phyloP scores from a whole-genome alignment of 2,888 invertebrate genomes.

The Eulithis testata region DNA sequence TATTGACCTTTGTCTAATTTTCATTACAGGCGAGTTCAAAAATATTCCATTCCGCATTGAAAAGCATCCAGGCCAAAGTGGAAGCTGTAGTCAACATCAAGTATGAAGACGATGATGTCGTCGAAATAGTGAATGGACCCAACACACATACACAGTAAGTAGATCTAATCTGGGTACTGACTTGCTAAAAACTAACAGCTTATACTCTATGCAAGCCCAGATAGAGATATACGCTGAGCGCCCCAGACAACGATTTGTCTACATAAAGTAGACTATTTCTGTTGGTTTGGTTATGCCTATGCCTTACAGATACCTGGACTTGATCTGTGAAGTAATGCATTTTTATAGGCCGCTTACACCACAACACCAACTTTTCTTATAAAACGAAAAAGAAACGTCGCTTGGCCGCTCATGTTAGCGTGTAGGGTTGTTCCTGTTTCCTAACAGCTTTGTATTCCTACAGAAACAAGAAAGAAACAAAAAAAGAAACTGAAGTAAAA shows the following conservation, averaged over 20 bases:
- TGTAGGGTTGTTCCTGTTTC: too few relatives aligned
- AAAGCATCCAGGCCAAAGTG: slow-evolving; percentile 85
- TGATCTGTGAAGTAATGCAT: too few relatives aligned
- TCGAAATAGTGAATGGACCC: slow-evolving; percentile 76
- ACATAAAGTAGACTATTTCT: too few relatives aligned
- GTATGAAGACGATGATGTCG: slow-evolving; percentile 79
- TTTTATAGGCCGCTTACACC: too few relatives aligned
- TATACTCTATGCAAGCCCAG: too few relatives aligned
- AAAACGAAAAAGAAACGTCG: too few relatives aligned
- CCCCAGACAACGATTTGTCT: too few relatives aligned
- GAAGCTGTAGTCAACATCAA: slow-evolving; percentile 84
- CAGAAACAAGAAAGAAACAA: slow-evolving; percentile 47
- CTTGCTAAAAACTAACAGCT: too few relatives aligned
- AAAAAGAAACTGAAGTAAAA: slow-evolving; percentile 41
- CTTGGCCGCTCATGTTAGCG: too few relatives aligned
- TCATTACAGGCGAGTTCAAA: slow-evolving; percentile 87
- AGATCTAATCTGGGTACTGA: neutral
- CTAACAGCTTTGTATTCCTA: neutral
- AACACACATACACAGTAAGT: slow-evolving; percentile 53
- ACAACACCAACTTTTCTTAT: too few relatives aligned
- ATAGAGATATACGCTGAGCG: too few relatives aligned
- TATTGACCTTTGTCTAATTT: neutral
- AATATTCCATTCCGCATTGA: slow-evolving; percentile 87
- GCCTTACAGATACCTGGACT: neutral
- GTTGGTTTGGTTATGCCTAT: too few relatives aligned